Evolutionary conservation across 1,140 invertebrate genomes (phyloP).

Genomic region (Bathynomus jamesi): DNA sequence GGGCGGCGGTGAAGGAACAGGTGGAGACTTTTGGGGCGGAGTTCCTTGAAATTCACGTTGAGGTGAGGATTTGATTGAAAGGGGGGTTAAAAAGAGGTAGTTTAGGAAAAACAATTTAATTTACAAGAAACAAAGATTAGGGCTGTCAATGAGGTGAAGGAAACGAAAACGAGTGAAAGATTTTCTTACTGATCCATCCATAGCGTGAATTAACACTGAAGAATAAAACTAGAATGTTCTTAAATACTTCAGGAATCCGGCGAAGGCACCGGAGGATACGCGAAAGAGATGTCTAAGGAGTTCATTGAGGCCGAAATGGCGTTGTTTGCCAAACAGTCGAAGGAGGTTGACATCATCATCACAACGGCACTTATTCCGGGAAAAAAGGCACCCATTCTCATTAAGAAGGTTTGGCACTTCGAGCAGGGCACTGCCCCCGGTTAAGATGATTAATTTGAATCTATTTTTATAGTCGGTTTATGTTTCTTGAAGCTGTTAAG

Average conservation of each 20-base stretch:
- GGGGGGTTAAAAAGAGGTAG: too few relatives aligned
- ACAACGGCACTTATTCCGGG: slow-evolving; percentile 85
- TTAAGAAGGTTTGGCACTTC: slow-evolving; percentile 57
- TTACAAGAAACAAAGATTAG: too few relatives aligned
- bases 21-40: slow-evolving; percentile 83
- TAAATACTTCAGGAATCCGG: slow-evolving; percentile 79
- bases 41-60: slow-evolving; percentile 66
- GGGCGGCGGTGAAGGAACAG: slow-evolving; percentile 78
- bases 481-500: too few relatives aligned
- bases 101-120: neutral
- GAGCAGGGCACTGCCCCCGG: too few relatives aligned
- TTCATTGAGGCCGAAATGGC: slow-evolving; percentile 80
- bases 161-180: too few relatives aligned
- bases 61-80: slow-evolving; percentile 47
- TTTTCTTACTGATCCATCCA: too few relatives aligned
- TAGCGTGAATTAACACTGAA: too few relatives aligned
- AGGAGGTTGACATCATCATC: slow-evolving; percentile 72
- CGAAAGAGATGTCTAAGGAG: slow-evolving; percentile 82
- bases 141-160: too few relatives aligned
- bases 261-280: slow-evolving; percentile 73
- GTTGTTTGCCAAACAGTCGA: slow-evolving; percentile 74
- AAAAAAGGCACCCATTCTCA: slow-evolving; percentile 69
- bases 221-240: too few relatives aligned
- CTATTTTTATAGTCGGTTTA: too few relatives aligned
- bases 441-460: too few relatives aligned